Evolutionary conservation across 2,888 invertebrate genomes (phyloP).

Genomic region (Electrophaes corylata): DNA sequence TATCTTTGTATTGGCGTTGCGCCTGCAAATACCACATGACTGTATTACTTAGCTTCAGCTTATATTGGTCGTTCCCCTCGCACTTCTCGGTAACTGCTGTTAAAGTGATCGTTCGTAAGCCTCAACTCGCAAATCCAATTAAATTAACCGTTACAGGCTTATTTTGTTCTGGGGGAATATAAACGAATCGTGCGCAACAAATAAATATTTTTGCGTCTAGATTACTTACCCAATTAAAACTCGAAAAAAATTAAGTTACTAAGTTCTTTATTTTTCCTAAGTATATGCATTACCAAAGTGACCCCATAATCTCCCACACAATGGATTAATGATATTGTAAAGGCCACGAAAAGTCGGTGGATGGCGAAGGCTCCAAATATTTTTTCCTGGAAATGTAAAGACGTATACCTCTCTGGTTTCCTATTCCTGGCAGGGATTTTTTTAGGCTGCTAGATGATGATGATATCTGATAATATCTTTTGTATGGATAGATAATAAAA

Average conservation of each 20-base stretch:
- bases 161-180: conserved; percentile 51
- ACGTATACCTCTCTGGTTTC: no score
- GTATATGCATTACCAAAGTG: not conserved
- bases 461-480: no score
- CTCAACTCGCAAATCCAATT: conserved; percentile 62
- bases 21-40: not conserved
- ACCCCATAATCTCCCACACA: no score
- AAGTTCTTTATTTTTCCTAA: not conserved
- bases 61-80: conserved; percentile 5
- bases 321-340: no score
- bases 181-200: conserved; percentile 37
- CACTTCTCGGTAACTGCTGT: conserved; percentile 47
- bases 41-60: not conserved
- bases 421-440: no score
- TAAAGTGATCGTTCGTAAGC: conserved; percentile 63
- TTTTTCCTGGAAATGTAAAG: no score
- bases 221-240: not conserved
- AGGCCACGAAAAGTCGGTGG: no score
- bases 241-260: not conserved
- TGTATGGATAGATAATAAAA: no score
- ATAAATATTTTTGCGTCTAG: conserved; percentile 1
- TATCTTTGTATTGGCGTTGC: not conserved
- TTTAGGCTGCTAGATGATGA: no score
- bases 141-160: conserved; percentile 56
- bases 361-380: no score